Base-by-base conservation (phyloP, 2,888 invertebrate species). In the Aspidiotus destructor region DNA sequence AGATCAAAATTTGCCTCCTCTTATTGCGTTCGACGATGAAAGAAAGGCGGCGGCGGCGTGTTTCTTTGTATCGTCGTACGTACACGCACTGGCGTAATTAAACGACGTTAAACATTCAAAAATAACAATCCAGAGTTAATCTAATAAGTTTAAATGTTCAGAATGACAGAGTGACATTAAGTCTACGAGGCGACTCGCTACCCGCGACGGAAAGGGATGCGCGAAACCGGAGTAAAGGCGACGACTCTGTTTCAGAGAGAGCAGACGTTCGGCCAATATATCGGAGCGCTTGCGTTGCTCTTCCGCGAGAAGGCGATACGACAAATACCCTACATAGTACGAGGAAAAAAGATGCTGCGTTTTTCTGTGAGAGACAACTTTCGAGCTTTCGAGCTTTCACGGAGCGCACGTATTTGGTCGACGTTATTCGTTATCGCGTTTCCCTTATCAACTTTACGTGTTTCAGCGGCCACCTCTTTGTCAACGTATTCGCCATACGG, bases 51-150 rank as follows among this genome's bases (percentile, higher is more conserved):
- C 28, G 28, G 28, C 28, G 28, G 28, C 28, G 28, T 28, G 28
- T 48, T 48, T 48, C 48, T 48, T n/a, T 48, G 48, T n/a, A 48
- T n/a, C 48, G 48, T n/a, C 48, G 48, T 48, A 48, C 48, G 48
- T n/a, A 48, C 48, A 48, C 48, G 48, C 48, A 48, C n/a, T n/a
- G 48, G 48, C 48, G n/a, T 58, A 67, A 67, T 67, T 67, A 67
- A 67, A 67, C 42, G 67, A 52, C 67, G 67, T 60, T 67, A 67
- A 67, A 60, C 67, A 58, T 55, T 67, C 57, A 60, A 67, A 67
- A 67, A 67, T 67, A 67, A 67, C 67, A 67, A 67, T 67, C 48
- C 58, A 52, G 60, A 67, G 67, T 67, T 67, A 67, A 67, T 67
- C 67, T 67, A 67, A 67, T 67, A 58, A 67, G 67, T 67, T 67